phyloP scores from a whole-genome alignment of 2,888 invertebrate species.

The Achlya flavicornis region DNA sequence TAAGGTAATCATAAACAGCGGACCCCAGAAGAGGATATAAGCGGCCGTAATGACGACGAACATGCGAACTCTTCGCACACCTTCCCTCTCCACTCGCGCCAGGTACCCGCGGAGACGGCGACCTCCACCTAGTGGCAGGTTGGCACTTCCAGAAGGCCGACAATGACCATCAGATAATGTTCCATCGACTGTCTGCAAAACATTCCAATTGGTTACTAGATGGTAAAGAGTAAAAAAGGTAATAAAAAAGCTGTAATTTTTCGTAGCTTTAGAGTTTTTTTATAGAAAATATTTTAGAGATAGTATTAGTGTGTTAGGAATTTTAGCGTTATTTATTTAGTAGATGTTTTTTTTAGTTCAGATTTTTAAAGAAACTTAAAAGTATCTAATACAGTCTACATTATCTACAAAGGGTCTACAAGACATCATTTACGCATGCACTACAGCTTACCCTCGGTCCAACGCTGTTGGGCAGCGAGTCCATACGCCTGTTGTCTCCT shows the following conservation, averaged over 20 bases:
- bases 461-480: slow-evolving; percentile 78
- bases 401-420: slow-evolving; percentile 17
- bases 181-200: slow-evolving; percentile 73
- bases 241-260: not conserved
- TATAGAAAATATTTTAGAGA: not conserved
- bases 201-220: slow-evolving; percentile 7
- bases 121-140: slow-evolving; percentile 86
- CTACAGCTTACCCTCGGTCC: slow-evolving; percentile 78
- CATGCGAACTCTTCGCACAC: slow-evolving; percentile 92
- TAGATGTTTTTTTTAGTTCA: not conserved
- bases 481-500: slow-evolving; percentile 84
- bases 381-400: slow-evolving; percentile 3
- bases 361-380: not conserved
- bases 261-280: not conserved
- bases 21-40: slow-evolving; percentile 95
- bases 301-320: not conserved
- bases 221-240: not conserved
- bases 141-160: slow-evolving; percentile 59
- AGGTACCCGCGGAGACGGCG: slow-evolving; percentile 90
- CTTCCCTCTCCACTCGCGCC: slow-evolving; percentile 90
- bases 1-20: slow-evolving; percentile 93
- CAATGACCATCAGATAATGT: slow-evolving; percentile 65
- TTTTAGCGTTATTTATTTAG: not conserved
- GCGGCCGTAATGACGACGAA: slow-evolving; percentile 93
- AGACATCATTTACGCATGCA: slow-evolving; percentile 46